phyloP scores from a whole-genome alignment of 2,797 vertebrate species.

The Propithecus deckenii region DNA sequence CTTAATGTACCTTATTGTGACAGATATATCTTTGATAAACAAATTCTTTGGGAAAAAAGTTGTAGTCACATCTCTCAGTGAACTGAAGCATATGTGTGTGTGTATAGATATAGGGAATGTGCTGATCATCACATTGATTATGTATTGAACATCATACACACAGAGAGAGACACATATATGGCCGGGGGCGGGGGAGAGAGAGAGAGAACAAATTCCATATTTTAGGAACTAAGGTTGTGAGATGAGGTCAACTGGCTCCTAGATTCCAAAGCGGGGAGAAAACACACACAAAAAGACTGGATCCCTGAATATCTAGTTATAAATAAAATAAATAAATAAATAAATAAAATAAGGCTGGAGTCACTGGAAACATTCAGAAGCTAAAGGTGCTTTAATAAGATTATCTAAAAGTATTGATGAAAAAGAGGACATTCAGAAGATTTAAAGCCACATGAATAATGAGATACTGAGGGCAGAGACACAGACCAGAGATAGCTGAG shows the following conservation, averaged over 20 bases:
- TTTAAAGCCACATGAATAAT: background rate
- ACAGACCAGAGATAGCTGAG: background rate
- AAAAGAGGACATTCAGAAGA: background rate
- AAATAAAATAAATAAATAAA: background rate
- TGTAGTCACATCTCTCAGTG: background rate
- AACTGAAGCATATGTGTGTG: background rate
- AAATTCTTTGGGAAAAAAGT: background rate
- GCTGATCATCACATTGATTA: background rate
- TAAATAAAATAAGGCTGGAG: background rate
- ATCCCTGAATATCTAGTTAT: background rate
- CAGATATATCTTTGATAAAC: background rate
- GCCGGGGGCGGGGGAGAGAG: rapidly evolving
- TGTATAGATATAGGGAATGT: background rate
- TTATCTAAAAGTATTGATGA: background rate
- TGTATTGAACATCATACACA: background rate
- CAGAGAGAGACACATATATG: background rate
- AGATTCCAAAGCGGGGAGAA: background rate
- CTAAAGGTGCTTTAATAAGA: background rate
- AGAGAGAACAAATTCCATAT: background rate
- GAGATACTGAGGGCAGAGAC: background rate
- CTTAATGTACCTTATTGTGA: background rate
- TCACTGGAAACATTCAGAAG: background rate
- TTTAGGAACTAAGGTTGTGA: background rate
- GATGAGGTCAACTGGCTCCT: background rate
- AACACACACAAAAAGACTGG: background rate